A percentile compares a stretch with the other conserved stretches of the same genome.
Conservation (phyloP, 2,797 vertebrate genomes). For the Neopelma chrysocephalum region DNA sequence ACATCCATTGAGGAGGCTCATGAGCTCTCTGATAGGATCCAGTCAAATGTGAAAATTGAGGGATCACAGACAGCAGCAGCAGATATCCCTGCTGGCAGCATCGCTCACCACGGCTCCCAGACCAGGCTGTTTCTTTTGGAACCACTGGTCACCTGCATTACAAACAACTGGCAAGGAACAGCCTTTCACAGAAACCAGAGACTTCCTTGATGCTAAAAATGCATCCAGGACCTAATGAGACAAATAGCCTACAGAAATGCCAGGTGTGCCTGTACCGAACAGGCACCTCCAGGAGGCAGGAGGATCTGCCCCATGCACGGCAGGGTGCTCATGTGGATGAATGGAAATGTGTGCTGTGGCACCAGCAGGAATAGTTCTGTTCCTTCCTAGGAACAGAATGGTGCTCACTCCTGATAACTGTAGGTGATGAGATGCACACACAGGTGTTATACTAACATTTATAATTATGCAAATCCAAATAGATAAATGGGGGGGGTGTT, state of each 20-base stretch:
- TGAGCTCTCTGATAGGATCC: background rate
- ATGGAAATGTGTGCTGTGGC: background rate
- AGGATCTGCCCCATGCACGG: background rate
- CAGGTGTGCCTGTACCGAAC: background rate
- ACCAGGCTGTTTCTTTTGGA: background rate
- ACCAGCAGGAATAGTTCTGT: too few species aligned
- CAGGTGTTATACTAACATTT: background rate
- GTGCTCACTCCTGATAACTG: background rate
- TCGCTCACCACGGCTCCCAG: fast-evolving
- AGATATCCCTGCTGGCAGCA: background rate
- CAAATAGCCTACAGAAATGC: background rate
- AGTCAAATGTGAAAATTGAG: background rate
- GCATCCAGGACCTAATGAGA: background rate
- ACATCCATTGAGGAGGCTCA: background rate
- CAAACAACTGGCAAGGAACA: background rate
- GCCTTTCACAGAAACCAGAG: background rate
- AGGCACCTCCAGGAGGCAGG: background rate
- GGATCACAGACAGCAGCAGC: background rate
- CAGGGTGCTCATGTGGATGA: fast-evolving
- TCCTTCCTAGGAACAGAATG: background rate
- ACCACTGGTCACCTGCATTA: fast-evolving
- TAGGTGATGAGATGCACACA: background rate
- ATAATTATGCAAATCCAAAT: background rate
- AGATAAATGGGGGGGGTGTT: background rate
- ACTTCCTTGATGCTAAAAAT: background rate